These are phyloP conservation scores for Myoxocephalus aenaeus DNA, from an alignment of 2,797 vertebrate genomes.

Conservation along the genomic window DNA sequence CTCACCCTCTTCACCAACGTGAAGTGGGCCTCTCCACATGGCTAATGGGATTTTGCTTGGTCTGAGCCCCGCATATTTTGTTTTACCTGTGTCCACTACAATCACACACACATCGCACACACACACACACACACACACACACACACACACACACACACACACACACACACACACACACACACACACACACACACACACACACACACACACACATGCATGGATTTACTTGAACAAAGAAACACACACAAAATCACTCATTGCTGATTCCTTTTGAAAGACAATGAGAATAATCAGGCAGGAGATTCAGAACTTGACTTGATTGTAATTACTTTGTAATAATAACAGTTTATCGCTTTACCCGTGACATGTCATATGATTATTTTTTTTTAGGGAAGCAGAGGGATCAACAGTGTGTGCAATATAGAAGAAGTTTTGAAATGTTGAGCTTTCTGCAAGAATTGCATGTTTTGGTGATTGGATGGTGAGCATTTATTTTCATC, in stretches of 20 bases:
- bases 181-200: slow-evolving; percentile 1
- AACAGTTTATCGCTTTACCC: background rate
- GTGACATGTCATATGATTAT: background rate
- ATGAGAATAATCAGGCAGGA: slow-evolving; percentile 19
- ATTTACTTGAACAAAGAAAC: slow-evolving; percentile 7
- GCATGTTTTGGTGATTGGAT: background rate
- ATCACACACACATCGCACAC: background rate
- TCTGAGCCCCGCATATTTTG: slow-evolving; percentile 36
- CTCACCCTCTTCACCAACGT: background rate
- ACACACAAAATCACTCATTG: background rate
- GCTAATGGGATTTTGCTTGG: slow-evolving; percentile 39
- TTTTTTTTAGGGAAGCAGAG: background rate
- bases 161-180: background rate
- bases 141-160: background rate
- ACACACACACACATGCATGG: background rate
- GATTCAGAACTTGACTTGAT: slow-evolving; percentile 32
- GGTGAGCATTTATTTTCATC: background rate
- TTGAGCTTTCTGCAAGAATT: background rate
- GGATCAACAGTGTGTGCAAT: background rate
- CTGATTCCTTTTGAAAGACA: background rate
- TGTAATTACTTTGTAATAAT: slow-evolving; percentile 31
- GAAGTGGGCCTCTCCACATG: slow-evolving; percentile 30
- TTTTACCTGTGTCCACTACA: slow-evolving; percentile 35
- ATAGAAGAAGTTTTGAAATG: background rate
- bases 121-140: background rate